Base-by-base conservation (phyloP, 2,888 invertebrate genomes). In the Oligia strigilis region DNA sequence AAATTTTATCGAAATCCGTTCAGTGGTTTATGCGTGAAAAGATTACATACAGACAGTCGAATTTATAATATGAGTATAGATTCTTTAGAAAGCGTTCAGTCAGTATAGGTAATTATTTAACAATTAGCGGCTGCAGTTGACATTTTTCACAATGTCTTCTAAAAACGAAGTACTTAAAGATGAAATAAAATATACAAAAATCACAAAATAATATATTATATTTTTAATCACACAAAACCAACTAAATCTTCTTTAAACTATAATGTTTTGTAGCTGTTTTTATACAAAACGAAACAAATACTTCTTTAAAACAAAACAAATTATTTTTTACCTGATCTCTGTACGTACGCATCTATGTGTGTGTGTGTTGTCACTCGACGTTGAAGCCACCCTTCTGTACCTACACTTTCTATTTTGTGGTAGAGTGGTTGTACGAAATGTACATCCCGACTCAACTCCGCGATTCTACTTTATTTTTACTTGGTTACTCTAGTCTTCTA, bases 391-490 rank as follows among this genome's bases (percentile, higher is more conserved):
- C 43, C 81, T 78, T 72, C 74, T 78, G 74, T n/a, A 17, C 9
- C 0, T 52, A 17, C 13, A 8, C 8, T 52, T 13, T 43, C 3
- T 40, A 5, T 23, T 23, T 11, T 1, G 14, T 49, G 29, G 55
- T 11, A 58, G 2, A 58, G 88, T 81, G 65, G 77, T 85, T 75
- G 23, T 69, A 64, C 60, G 62, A 75, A 87, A 76, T 66, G 64
- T 85, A 82, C 49, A 49, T 75, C 70, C 69, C 60, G 72, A 43
- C 71, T 55, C 36, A 64, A 67, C 55, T 58, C 55, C 17, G 67
- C 23, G 75, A 77, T 79, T 52, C 67, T 29, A 49, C 77, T 88
- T 82, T 73, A 77, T 75, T 81, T 85, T 49, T 43, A 58, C 86
- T 88, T 70, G 64, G 81, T 66, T 70, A 77, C 69, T 46, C 29